Evolutionary conservation across 2,113 vertebrate genomes (phyloP), one percentile per base, ranked within the genome.

Genomic region (Rhinoderma darwinii): DNA sequence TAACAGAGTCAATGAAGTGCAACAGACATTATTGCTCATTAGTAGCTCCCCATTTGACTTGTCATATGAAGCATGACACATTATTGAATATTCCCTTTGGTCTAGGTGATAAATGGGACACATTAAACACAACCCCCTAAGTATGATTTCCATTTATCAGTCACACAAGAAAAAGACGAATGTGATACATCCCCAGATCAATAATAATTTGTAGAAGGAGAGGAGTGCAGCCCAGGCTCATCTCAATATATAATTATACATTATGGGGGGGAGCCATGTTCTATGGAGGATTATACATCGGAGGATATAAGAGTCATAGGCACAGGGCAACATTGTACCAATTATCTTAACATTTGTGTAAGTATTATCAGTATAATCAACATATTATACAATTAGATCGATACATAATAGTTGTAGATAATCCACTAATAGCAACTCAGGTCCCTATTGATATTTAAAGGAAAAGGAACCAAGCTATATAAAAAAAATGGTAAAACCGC

Each of bases 1-100:
- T 77, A 77, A 15, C 35, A n/a, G 39, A 82, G 27, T 75, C 68
- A 82, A 82, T 75, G 79, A 66, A 32, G 86, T 75, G 70, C 51
- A 82, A 32, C 27, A 73, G 68, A 82, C 79, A 87, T 74, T 82
- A 87, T 87, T 75, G 78, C 79, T 87, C 66, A 75, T 87, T 87
- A 87, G 79, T 11, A 47, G 25, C 22, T 87, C 79, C 70, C 70
- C 70, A 82, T 82, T 44, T 82, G 68, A 73, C 72, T 82, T 87
- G 68, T 63, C 37, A 63, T 63, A 81, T 30, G 35, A 81, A 41
- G 77, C 68, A 82, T 35, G 68, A 75, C 51, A 82, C 20, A 75
- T 32, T 82, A 87, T 61, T 75, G 86, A 82, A 75, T 75, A 63
- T 75, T 75, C 68, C 51, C 78, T 63, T 63, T 75, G 51, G 77